Base-by-base conservation (phyloP, 2,113 vertebrate species). In the Mesoclemmys tuberculata region DNA sequence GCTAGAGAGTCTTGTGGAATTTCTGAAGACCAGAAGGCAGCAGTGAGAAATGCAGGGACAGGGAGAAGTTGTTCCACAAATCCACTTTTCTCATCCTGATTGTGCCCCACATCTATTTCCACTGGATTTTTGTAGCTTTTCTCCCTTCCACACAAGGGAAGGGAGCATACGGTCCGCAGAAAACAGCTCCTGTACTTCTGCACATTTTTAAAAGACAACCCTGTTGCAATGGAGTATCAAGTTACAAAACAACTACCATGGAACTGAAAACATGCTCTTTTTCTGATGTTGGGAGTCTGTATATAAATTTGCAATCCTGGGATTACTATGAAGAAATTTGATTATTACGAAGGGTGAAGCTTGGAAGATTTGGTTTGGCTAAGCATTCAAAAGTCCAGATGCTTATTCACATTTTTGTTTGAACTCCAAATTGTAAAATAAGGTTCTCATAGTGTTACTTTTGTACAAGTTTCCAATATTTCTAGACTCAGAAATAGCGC, bases 191-290 rank as follows among this genome's bases (percentile, higher is more conserved):
- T n/a, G 51, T 55, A 35, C 41, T 48, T 87, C 48, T 38, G 12
- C 29, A 41, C 4, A 1, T 74, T 92, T 58, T 90, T 48, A 49
- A 75, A 81, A n/a, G 41, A 61, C 38, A 93, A 86, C 52, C 13
- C 46, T 44, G 55, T 21, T 85, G 55, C 54, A 90, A 93, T 86
- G 88, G 88, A 92, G 82, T 13, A 27, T 6, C 58, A 86, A 31
- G 22, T 8, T 80, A 29, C 4, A n/a, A 85, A 79, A 51, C 0
- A 82, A 48, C 0, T 6, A 68, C 18, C 18, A 19, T 19, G 8
- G 46, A 93, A 27, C 46, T 80, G 78, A 51, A 21, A 83, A 81
- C 7, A 85, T 71, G 2, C 5, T 27, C 38, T 41, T n/a, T 0
- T 90, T 84, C 5, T 31, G 58, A 24, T 2, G 56, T 77, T 2